Base-by-base conservation (phyloP, 2,113 vertebrate genomes). In the Chamaetylas fuelleborni region DNA sequence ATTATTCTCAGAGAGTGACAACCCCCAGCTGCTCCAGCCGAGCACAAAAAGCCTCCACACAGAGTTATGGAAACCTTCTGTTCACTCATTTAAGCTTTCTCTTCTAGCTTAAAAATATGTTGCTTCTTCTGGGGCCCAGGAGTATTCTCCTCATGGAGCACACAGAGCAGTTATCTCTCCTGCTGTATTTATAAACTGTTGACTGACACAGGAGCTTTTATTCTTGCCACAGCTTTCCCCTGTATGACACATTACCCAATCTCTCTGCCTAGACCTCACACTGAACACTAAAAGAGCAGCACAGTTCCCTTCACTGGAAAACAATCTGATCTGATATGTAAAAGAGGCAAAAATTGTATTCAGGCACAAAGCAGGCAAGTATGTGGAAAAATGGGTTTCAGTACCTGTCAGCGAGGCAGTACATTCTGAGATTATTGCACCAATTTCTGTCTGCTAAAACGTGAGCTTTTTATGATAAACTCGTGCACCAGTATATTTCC, bases 391-490 rank as follows among this genome's bases (percentile, higher is more conserved):
- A 87, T 20, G 6, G 12, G 34, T 92, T 69, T 87, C 74, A 62
- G 3, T 22, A 33, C 33, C 57, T 76, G 73, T 56, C 86, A 86
- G n/a, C 5, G 7, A 89, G 81, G 50, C 31, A 51, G 45, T n/a
- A 42, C n/a, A 25, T 82, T 65, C 79, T 2, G 28, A 76, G 81
- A 88, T 94, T 90, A 91, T 85, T 86, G 74, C 66, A 77, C 25
- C 50, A 42, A 66, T 91, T 93, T 95, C 50, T 86, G 62, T 42
- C 54, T 80, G 22, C 86, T 92, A 92, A 95, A 94, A 95, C 0
- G 9, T 54, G 74, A 72, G 45, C 20, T 88, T 82, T 95, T 95
- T 87, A 80, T 81, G 81, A 89, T 91, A 84, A 95, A 92, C 57
- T 87, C 25, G 62, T 80, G 33, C 24, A 95, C 78, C 34, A 58